Evolutionary conservation across 1,140 invertebrate genomes (phyloP).

Genomic region (Aplysia californica): DNA sequence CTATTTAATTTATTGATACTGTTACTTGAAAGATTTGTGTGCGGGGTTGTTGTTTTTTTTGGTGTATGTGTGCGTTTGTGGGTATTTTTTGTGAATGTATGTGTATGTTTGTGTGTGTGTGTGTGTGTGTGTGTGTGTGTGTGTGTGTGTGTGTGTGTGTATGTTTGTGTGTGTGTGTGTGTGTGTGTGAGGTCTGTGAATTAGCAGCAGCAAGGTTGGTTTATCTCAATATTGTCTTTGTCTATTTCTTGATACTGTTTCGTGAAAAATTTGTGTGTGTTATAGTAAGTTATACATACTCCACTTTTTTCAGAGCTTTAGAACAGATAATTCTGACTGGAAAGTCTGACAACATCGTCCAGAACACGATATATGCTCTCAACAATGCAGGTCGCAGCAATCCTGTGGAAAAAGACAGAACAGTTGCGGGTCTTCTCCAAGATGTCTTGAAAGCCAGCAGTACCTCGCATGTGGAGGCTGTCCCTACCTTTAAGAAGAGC

Average conservation of each 20-base stretch:
- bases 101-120: background rate
- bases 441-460: slow-evolving; percentile 39
- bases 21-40: too few relatives aligned
- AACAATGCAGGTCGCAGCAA: slow-evolving; percentile 32
- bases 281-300: background rate
- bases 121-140: background rate
- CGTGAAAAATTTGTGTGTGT: background rate
- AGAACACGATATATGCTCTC: slow-evolving; percentile 39
- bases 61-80: too few relatives aligned
- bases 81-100: too few relatives aligned
- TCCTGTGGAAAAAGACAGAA: slow-evolving; percentile 52
- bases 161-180: background rate
- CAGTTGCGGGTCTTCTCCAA: slow-evolving; percentile 40
- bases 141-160: background rate
- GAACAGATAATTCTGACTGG: slow-evolving; percentile 56
- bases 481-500: slow-evolving; percentile 47
- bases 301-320: slow-evolving; percentile 41
- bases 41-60: too few relatives aligned
- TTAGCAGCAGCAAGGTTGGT: too few relatives aligned
- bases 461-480: slow-evolving; percentile 32
- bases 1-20: too few relatives aligned
- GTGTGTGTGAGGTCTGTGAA: too few relatives aligned
- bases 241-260: background rate
- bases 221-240: background rate
- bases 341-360: slow-evolving; percentile 30